Base-by-base conservation (phyloP, 2,113 vertebrate species). In the Chloropsis cyanopogon region DNA sequence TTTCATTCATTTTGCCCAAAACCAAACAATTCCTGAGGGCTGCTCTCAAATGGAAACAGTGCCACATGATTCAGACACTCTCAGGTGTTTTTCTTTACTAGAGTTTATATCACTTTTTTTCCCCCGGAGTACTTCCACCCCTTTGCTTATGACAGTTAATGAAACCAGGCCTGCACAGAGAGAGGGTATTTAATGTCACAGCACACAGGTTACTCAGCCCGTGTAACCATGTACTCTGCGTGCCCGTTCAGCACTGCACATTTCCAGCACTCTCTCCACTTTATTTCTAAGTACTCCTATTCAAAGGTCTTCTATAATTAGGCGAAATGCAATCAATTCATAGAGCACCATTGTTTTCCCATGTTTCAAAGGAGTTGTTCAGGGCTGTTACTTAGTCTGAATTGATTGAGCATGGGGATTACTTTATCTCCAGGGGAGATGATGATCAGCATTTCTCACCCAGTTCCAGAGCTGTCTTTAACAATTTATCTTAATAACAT, bases 401-500 rank as follows among this genome's bases (percentile, higher is more conserved):
- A 92, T 42, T 75, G 93, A 93, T 37, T 90, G 88, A 95, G 81
- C 63, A 81, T 53, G 64, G 68, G 64, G 60, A 96, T 95, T 94
- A 93, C 41, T 95, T 93, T 86, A 78, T 96, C 93, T 92, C 64
- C 93, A 94, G 66, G 64, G 72, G 37, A 96, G 90, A 93, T 75
- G 88, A 95, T 64, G 85, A 96, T 93, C 90, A 93, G 88, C 56
- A 92, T 88, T 93, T 97, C 95, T 82, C 88, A 96, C 93, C 92
- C 94, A 95, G 92, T 57, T 95, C 64, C 85, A 64, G 52, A 86
- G 85, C 37, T 75, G 71, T 94, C 88, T 96, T 96, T 82, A 92
- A 80, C 93, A 95, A 94, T 95, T 96, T 96, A 96, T 97, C 95
- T 92, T 97, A 96, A 96, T 96, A 93, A 95, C 76, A 95, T 95